phyloP scores from a whole-genome alignment of 2,113 vertebrate genomes.

The Campylomormyrus tamandua region DNA sequence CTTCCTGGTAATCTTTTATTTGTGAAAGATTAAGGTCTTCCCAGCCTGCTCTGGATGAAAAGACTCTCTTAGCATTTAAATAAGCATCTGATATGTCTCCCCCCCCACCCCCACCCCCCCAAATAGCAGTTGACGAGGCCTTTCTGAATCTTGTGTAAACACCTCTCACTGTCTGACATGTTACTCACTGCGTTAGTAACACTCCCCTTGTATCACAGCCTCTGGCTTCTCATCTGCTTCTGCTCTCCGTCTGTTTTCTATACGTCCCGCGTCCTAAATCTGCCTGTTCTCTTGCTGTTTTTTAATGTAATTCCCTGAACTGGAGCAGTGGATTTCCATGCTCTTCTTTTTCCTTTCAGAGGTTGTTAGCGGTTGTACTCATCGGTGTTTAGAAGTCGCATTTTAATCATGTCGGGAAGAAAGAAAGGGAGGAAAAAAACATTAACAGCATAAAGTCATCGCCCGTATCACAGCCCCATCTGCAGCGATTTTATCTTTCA shows the following conservation, averaged over 20 bases:
- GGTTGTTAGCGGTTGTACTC: not conserved
- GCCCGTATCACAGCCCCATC: slow-evolving; percentile 3
- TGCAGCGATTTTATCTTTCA: slow-evolving; percentile 30
- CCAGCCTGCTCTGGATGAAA: not conserved
- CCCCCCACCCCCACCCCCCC: not conserved
- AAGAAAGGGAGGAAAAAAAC: not conserved
- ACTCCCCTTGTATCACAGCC: not conserved
- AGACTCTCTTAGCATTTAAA: slow-evolving; percentile 56
- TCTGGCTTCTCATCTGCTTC: not conserved
- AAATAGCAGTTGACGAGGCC: not conserved
- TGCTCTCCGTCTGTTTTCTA: not conserved
- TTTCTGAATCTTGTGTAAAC: slow-evolving; percentile 20
- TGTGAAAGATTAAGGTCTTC: slow-evolving; percentile 33
- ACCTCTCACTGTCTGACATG: not conserved
- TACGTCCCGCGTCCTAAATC: not conserved
- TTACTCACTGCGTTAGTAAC: not conserved
- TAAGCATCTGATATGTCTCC: slow-evolving; percentile 36
- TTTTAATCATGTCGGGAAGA: slow-evolving; percentile 28
- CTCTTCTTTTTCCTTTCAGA: not conserved
- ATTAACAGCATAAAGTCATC: slow-evolving; percentile 15
- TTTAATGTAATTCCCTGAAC: not conserved
- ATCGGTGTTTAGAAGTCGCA: slow-evolving; percentile 38
- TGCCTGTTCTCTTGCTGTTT: not conserved
- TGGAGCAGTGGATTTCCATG: not conserved
- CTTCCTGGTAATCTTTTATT: slow-evolving; percentile 43